Percentiles rank a stretch among this genome's conserved stretches.
Conservation (phyloP, 2,888 invertebrate species). For the Chaetoderma sp. region DNA sequence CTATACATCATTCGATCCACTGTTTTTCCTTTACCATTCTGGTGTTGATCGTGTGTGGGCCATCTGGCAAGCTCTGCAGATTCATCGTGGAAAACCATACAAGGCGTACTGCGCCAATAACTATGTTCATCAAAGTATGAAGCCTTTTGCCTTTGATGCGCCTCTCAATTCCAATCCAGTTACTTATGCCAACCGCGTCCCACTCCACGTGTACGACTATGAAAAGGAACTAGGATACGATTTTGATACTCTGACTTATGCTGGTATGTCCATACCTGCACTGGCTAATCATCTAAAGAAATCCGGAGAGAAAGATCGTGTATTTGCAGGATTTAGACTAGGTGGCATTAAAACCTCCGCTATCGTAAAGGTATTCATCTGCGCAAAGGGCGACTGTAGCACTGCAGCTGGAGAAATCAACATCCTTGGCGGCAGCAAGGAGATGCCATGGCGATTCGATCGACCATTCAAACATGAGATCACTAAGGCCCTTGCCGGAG, state of each 20-base stretch:
- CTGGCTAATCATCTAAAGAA: slow-evolving; percentile 28
- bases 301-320: slow-evolving; percentile 19
- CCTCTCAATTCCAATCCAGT: slow-evolving; percentile 37
- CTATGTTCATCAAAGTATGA: slow-evolving; percentile 22
- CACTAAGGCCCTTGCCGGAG: slow-evolving; percentile 6
- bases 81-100: slow-evolving; percentile 26
- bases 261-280: slow-evolving; percentile 35
- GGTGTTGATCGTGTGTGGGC: slow-evolving; percentile 28
- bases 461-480: slow-evolving; percentile 21
- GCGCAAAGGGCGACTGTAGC: background rate
- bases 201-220: slow-evolving; percentile 36
- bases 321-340: slow-evolving; percentile 35
- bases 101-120: slow-evolving; percentile 38
- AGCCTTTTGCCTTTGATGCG: slow-evolving; percentile 37
- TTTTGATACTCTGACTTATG: slow-evolving; percentile 36
- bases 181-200: slow-evolving; percentile 29
- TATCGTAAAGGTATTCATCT: slow-evolving; percentile 17
- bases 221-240: slow-evolving; percentile 32
- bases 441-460: slow-evolving; percentile 28
- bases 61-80: slow-evolving; percentile 36
- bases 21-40: slow-evolving; percentile 27
- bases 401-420: slow-evolving; percentile 20
- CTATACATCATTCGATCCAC: slow-evolving; percentile 27
- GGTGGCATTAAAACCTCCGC: slow-evolving; percentile 32
- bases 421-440: slow-evolving; percentile 20